Conservation (phyloP, 2,113 vertebrate species). For the Capricornis sumatraensis region DNA sequence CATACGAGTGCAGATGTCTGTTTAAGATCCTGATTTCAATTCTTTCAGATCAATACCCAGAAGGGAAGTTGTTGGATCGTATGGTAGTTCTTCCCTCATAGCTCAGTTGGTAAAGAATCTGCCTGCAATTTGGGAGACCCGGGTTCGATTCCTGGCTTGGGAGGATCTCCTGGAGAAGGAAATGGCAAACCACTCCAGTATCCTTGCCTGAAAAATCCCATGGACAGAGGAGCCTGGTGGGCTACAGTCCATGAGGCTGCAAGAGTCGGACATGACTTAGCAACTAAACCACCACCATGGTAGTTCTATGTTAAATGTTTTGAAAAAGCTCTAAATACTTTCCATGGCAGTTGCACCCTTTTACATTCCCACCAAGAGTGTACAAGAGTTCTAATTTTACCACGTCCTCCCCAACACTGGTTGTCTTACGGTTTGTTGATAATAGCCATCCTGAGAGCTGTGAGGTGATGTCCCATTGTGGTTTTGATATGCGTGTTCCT, state of each 20-base stretch:
- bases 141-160: too few relatives aligned
- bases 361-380: background rate
- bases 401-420: background rate
- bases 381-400: background rate
- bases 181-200: too few relatives aligned
- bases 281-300: too few relatives aligned
- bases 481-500: background rate
- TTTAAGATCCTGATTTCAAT: background rate
- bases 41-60: background rate
- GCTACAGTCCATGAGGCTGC: too few relatives aligned
- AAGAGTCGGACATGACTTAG: too few relatives aligned
- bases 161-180: too few relatives aligned
- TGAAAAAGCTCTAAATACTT: background rate
- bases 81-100: too few relatives aligned
- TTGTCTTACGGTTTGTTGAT: background rate
- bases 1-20: background rate
- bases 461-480: background rate
- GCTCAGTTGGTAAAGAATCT: too few relatives aligned
- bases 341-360: background rate
- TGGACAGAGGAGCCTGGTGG: too few relatives aligned
- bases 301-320: background rate
- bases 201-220: too few relatives aligned
- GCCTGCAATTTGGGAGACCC: too few relatives aligned
- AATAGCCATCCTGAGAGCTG: background rate
- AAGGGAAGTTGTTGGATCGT: background rate